These are phyloP conservation scores for Takifugu flavidus DNA, from an alignment of 2,113 vertebrate genomes.

Conservation along the genomic window DNA sequence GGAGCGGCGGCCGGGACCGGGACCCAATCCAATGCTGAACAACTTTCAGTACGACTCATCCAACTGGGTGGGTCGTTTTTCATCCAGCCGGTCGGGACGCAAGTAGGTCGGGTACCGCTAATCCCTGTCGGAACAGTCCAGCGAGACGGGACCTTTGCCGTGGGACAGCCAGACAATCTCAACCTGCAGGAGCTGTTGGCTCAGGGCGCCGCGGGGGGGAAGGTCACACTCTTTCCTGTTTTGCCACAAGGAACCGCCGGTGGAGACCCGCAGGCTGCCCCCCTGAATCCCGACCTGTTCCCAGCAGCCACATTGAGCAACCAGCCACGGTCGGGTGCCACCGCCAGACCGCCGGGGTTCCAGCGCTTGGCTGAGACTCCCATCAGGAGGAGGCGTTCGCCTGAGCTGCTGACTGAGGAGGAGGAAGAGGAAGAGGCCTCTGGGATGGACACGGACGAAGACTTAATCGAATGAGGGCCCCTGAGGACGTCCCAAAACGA, in stretches of 20 bases:
- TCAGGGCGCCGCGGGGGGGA: constrained; percentile 34
- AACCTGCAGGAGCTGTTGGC: constrained; percentile 35
- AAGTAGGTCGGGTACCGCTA: constrained; percentile 46
- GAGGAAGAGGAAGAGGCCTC: constrained; percentile 63
- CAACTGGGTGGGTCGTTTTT: constrained; percentile 56
- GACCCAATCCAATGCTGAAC: constrained; percentile 35
- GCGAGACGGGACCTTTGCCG: constrained; percentile 31
- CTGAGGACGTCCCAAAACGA: constrained; percentile 11
- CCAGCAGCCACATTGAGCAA: constrained; percentile 30
- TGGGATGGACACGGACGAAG: constrained; percentile 42
- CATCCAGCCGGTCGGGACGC: constrained; percentile 54
- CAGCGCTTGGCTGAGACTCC: constrained; percentile 49
- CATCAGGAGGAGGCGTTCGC: constrained; percentile 31
- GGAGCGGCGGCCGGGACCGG: constrained; percentile 46
- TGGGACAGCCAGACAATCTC: constrained; percentile 42
- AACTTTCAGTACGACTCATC: constrained; percentile 50
- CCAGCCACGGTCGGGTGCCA: constrained; percentile 28
- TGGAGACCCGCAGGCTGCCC: constrained; percentile 27
- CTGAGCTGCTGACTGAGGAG: constrained; percentile 7
- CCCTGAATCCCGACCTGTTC: constrained; percentile 46
- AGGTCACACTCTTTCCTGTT: constrained; percentile 40
- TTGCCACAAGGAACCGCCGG: constrained; percentile 45
- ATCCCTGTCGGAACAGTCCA: constrained; percentile 48
- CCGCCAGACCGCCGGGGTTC: constrained; percentile 35
- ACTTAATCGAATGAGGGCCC: not conserved